Evolutionary conservation across 2,113 vertebrate species (phyloP), one percentile per base, ranked within the genome.

Genomic region (Nicator chloris): DNA sequence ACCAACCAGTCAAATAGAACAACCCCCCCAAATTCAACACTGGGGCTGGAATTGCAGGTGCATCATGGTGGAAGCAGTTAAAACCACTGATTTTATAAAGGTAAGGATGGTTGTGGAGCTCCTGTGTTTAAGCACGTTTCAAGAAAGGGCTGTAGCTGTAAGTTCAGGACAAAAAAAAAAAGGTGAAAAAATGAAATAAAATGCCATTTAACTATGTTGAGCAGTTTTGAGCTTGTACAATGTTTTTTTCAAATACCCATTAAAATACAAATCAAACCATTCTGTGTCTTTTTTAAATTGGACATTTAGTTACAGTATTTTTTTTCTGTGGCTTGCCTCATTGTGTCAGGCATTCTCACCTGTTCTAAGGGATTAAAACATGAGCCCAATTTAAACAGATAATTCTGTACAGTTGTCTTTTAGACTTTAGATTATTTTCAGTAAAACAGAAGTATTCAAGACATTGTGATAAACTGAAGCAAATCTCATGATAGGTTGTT

Each of bases 291-390:
- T 76, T 90, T 77, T 65, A 20, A 82, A 89, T 30, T 47, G 59
- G 35, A 71, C 64, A 64, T 71, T 26, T n/a, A 78, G 33, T 11
- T 64, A 3, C 40, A 23, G 40, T 44, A 15, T 19, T 33, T 18
- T 11, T 11, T 81, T 86, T 69, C 53, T 45, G 31, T 72, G 40
- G 13, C 26, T 75, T 79, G 37, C 42, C 49, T 85, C 37, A 49
- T 49, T 57, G 9, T 64, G 35, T 35, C 66, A 80, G 59, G 15
- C 11, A 37, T 54, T 80, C 63, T 70, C 73, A 80, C 66, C 71
- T 90, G 18, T 83, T 88, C 68, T 86, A 86, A 92, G 35, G 59
- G 50, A 92, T 66, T 90, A 92, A 90, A 86, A 73, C 59, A 66
- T 50, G 33, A 95, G 56, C 30, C 35, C 0, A 2, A 75, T 64